phyloP scores from a whole-genome alignment of 2,888 invertebrate genomes.

The Ypsolopha scabrella region DNA sequence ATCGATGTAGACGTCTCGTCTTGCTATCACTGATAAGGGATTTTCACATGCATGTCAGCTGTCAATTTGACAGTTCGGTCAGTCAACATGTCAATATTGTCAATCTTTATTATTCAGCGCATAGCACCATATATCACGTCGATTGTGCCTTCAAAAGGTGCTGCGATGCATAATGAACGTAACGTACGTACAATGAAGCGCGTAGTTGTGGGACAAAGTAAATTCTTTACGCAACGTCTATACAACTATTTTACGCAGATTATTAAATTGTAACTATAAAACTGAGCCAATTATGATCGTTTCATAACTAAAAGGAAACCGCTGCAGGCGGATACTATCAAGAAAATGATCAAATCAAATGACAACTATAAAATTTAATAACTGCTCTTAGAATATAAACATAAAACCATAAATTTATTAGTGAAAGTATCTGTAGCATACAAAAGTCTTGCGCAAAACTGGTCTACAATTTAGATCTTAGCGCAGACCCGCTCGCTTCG shows the following conservation, averaged over 20 bases:
- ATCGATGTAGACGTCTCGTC: too few species aligned
- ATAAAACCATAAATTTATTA: not conserved
- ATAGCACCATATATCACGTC: not conserved
- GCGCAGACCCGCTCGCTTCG: not conserved
- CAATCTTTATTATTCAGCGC: constrained; percentile 3
- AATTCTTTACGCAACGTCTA: too few species aligned
- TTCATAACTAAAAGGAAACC: not conserved
- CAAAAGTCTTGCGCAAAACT: constrained; percentile 5
- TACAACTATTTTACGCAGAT: not conserved
- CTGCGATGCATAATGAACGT: too few species aligned
- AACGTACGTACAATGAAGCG: too few species aligned
- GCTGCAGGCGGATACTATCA: not conserved
- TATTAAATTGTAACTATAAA: not conserved
- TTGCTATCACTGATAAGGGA: not conserved
- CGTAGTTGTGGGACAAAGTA: too few species aligned
- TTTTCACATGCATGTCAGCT: not conserved
- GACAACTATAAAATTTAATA: not conserved
- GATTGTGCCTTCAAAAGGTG: not conserved
- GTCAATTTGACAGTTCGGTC: constrained; percentile 11
- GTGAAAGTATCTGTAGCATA: not conserved
- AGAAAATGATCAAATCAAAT: not conserved
- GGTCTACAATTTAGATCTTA: not conserved
- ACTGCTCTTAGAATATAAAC: not conserved
- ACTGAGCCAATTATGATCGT: not conserved
- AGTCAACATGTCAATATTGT: constrained; percentile 26